These are phyloP conservation scores for Bettongia penicillata DNA, from an alignment of 2,113 vertebrate genomes.

Conservation along the genomic window DNA sequence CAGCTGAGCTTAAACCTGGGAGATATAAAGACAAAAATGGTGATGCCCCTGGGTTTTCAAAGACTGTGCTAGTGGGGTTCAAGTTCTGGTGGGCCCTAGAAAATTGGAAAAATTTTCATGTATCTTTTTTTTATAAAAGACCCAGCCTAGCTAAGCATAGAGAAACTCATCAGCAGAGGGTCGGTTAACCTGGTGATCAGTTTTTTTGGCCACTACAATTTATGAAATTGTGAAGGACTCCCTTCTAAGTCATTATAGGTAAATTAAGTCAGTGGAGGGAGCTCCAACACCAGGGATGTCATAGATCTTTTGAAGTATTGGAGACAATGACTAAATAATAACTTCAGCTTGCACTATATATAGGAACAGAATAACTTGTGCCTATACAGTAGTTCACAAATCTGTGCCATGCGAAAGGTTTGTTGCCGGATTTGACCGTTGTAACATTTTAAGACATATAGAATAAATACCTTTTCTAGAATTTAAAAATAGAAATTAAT, in stretches of 20 bases:
- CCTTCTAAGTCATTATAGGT: neutral
- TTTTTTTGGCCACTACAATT: neutral
- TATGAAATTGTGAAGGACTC: neutral
- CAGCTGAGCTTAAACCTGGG: neutral
- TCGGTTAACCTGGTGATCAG: neutral
- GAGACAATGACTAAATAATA: neutral
- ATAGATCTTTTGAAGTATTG: neutral
- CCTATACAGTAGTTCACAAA: slow-evolving; percentile 56
- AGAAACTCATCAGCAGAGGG: neutral
- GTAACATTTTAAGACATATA: slow-evolving; percentile 52
- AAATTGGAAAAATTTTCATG: neutral
- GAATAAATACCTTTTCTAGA: neutral
- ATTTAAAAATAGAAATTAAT: slow-evolving; percentile 47
- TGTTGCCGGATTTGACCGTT: slow-evolving; percentile 55
- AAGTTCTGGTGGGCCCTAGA: neutral
- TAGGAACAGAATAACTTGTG: neutral
- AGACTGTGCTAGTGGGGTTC: neutral
- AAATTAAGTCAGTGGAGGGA: neutral
- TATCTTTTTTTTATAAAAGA: neutral
- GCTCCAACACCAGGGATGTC: neutral
- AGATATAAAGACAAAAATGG: neutral
- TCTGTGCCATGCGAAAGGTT: slow-evolving; percentile 56
- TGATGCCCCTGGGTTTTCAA: neutral
- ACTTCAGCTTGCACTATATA: too few relatives aligned
- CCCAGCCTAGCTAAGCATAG: neutral